These are phyloP conservation scores for Eurois occulta DNA, from an alignment of 2,888 invertebrate genomes.

Conservation along the genomic window DNA sequence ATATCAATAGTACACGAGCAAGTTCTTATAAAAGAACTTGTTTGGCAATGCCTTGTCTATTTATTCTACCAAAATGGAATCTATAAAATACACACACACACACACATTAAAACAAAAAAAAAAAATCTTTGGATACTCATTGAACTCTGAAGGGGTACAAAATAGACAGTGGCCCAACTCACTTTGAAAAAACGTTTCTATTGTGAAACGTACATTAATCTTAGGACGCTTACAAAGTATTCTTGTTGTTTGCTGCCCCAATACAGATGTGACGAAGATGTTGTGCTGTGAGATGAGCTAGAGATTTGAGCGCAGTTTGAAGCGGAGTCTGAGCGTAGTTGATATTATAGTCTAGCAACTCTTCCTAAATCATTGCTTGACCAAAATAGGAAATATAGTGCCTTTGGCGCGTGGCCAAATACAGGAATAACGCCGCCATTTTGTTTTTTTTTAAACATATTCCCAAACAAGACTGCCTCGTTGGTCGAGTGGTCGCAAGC, in stretches of 20 bases:
- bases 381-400: neutral
- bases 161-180: conserved; percentile 62
- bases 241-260: conserved; percentile 69
- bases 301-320: conserved; percentile 8
- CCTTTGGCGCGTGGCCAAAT: neutral
- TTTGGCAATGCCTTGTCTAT: neutral
- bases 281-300: conserved; percentile 8
- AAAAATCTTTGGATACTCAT: conserved; percentile 51
- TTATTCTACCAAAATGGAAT: neutral
- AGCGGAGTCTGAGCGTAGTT: neutral
- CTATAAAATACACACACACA: neutral
- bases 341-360: neutral
- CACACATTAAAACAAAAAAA: conserved; percentile 37
- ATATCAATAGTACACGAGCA: neutral
- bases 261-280: conserved; percentile 64
- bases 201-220: conserved; percentile 72
- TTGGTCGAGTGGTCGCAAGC: too few species aligned
- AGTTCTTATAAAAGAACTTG: neutral
- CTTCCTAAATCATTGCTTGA: neutral
- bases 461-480: neutral
- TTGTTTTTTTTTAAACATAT: neutral
- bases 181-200: conserved; percentile 73
- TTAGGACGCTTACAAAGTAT: conserved; percentile 72
- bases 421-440: neutral
- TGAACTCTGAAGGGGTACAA: conserved; percentile 64